A percentile compares a stretch with the other conserved stretches of the same genome.
These are phyloP conservation scores for Peromyscus californicus DNA, from an alignment of 2,113 vertebrate species.

Conservation along the genomic window DNA sequence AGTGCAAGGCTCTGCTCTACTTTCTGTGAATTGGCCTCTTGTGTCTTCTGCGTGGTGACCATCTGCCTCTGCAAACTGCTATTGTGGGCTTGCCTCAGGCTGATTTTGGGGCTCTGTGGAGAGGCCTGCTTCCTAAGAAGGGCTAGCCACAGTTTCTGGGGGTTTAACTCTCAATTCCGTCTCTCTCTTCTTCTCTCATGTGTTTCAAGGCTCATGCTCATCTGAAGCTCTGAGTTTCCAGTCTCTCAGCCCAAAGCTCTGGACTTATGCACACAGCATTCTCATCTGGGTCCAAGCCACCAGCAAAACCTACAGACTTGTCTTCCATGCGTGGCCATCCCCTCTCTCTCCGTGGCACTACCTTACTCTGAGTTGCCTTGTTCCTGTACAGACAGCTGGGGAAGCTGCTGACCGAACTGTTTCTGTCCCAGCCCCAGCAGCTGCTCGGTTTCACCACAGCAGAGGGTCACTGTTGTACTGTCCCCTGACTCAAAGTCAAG, in stretches of 20 bases:
- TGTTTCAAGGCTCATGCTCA: neutral
- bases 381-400: neutral
- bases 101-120: neutral
- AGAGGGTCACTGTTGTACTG: neutral
- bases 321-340: neutral
- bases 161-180: neutral
- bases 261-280: neutral
- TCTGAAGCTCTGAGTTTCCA: neutral
- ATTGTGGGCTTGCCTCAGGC: neutral
- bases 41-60: fast-evolving
- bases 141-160: neutral
- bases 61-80: neutral
- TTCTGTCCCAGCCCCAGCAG: neutral
- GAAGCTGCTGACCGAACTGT: fast-evolving
- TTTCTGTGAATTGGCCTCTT: neutral
- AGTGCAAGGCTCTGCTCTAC: neutral
- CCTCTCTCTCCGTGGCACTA: too few species aligned
- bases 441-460: neutral
- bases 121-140: neutral
- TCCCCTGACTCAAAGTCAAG: neutral
- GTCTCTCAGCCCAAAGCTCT: neutral
- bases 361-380: neutral
- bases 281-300: neutral
- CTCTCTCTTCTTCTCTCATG: too few species aligned
- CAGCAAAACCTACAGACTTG: neutral